Evolutionary conservation across 2,797 vertebrate genomes (phyloP).

Genomic region (Pitangus sulphuratus): DNA sequence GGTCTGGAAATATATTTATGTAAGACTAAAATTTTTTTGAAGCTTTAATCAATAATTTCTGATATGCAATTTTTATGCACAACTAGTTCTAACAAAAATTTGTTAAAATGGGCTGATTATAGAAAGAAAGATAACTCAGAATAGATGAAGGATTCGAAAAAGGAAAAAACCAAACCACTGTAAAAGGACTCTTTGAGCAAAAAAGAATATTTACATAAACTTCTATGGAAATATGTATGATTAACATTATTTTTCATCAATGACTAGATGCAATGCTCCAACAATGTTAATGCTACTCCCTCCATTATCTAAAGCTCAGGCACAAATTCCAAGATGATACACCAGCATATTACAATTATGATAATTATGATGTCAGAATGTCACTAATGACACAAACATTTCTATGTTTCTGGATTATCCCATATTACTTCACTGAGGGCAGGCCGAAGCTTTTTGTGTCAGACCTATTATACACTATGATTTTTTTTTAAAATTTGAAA

Average conservation of each 20-base stretch:
- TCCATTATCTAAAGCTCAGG: not conserved
- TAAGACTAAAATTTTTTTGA: not conserved
- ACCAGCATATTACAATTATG: not conserved
- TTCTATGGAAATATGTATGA: not conserved
- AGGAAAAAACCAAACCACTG: accelerated
- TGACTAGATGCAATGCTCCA: not conserved
- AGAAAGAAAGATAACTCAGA: not conserved
- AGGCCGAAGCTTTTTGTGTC: not conserved
- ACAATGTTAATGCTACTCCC: not conserved
- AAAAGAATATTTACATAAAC: not conserved
- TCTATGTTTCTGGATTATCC: not conserved
- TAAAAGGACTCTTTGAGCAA: not conserved
- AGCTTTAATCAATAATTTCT: not conserved
- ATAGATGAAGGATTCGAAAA: not conserved
- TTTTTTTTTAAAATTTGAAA: not conserved
- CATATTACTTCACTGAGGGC: not conserved
- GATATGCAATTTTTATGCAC: not conserved
- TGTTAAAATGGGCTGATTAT: not conserved
- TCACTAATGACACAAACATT: not conserved
- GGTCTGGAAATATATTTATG: not conserved
- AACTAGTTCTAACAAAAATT: not conserved
- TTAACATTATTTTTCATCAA: not conserved
- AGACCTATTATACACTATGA: not conserved
- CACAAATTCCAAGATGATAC: not conserved
- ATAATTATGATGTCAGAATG: not conserved